Conservation (phyloP, 2,797 vertebrate genomes). For the Pangasius krempfi region DNA sequence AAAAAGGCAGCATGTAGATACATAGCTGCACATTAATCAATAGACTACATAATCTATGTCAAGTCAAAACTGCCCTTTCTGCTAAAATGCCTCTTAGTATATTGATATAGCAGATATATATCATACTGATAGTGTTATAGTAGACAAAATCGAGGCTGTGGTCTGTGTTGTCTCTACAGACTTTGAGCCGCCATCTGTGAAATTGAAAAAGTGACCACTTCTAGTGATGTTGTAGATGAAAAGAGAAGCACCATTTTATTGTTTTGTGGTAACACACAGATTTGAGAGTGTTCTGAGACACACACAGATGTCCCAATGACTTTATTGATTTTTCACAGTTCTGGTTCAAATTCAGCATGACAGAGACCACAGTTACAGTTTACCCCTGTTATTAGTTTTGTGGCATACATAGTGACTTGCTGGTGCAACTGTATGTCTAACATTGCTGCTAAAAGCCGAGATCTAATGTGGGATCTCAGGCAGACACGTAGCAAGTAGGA, state of each 20-base stretch:
- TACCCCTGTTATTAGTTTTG: not conserved
- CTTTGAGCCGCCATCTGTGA: conserved; percentile 34
- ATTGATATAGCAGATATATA: conserved; percentile 23
- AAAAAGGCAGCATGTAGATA: not conserved
- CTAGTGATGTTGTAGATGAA: conserved; percentile 4
- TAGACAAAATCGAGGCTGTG: conserved; percentile 14
- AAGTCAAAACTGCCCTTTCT: conserved; percentile 29
- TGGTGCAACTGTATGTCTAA: not conserved
- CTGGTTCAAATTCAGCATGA: conserved; percentile 17
- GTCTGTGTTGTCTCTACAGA: conserved; percentile 28
- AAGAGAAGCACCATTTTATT: not conserved
- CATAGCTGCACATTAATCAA: conserved; percentile 14
- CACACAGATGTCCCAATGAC: not conserved
- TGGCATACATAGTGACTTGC: not conserved
- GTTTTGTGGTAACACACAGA: not conserved
- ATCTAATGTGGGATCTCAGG: not conserved
- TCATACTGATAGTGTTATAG: conserved; percentile 21
- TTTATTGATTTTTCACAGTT: conserved; percentile 26
- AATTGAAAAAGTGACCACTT: conserved; percentile 27
- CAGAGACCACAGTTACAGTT: not conserved
- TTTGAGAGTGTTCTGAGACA: not conserved
- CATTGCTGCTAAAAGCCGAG: not conserved
- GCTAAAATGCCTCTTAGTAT: conserved; percentile 7
- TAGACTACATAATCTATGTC: not conserved
- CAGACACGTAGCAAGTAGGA: not conserved